phyloP scores from a whole-genome alignment of 2,888 invertebrate genomes.

The Yponomeuta malinellus region DNA sequence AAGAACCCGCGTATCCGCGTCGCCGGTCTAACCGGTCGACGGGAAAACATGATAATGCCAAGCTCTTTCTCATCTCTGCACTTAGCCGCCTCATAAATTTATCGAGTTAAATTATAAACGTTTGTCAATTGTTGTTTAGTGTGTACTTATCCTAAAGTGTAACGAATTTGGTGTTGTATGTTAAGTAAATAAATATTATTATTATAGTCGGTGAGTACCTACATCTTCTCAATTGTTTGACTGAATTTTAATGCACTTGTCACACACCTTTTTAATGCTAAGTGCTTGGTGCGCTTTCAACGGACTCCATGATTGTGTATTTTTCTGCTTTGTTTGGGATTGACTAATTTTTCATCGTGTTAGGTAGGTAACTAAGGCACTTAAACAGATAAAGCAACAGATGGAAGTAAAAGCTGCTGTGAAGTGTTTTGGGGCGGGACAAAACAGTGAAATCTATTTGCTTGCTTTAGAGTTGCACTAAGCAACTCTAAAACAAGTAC shows the following conservation, averaged over 20 bases:
- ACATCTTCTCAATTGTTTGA: conserved; percentile 2
- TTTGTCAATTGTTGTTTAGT: conserved; percentile 64
- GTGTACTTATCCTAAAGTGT: conserved; percentile 31
- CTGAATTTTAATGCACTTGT: conserved; percentile 4
- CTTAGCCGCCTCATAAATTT: conserved; percentile 33
- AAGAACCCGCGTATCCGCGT: conserved; percentile 37
- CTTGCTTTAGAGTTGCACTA: too few species aligned
- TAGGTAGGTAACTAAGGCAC: not conserved
- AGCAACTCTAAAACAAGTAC: too few species aligned
- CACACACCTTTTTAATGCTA: not conserved
- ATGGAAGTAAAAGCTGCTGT: not conserved
- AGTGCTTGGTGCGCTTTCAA: not conserved
- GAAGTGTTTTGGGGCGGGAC: not conserved
- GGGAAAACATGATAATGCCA: conserved; percentile 33
- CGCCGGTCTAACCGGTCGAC: conserved; percentile 57
- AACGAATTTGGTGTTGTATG: conserved; percentile 25
- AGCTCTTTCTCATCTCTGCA: conserved; percentile 27
- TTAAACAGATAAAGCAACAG: not conserved
- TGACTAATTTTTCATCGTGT: not conserved
- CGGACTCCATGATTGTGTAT: not conserved
- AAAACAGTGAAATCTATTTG: not conserved
- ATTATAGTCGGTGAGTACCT: conserved; percentile 34
- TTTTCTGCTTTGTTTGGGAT: not conserved
- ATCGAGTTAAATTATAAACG: conserved; percentile 33
- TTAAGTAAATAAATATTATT: conserved; percentile 29